Conservation (phyloP, 1,140 invertebrate species). For the Antheraea pernyi region DNA sequence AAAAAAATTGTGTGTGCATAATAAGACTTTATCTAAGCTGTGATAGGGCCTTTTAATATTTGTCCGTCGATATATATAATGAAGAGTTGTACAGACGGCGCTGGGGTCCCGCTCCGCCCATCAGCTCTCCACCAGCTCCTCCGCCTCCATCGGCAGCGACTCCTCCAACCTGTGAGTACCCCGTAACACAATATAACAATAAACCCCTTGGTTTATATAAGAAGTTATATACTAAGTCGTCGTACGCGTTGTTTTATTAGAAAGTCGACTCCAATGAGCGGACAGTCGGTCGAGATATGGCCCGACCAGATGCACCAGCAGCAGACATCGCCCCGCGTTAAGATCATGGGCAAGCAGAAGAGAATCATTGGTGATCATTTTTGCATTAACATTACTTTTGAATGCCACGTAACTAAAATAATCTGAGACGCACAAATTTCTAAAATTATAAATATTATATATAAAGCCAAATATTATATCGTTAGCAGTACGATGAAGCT, state of each 20-base stretch:
- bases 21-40: too few species aligned
- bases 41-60: too few species aligned
- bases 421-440: too few species aligned
- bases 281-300: conserved; percentile 71
- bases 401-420: too few species aligned
- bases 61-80: neutral
- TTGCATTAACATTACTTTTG: too few species aligned
- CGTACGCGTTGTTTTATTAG: too few species aligned
- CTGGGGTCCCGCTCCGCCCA: conserved; percentile 51
- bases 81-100: conserved; percentile 27
- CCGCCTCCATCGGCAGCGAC: conserved; percentile 68
- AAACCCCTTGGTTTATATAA: too few species aligned
- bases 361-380: conserved; percentile 48
- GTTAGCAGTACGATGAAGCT: too few species aligned
- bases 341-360: conserved; percentile 66
- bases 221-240: too few species aligned
- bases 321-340: conserved; percentile 48
- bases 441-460: too few species aligned
- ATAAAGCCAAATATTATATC: too few species aligned
- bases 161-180: conserved; percentile 66
- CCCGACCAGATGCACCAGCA: conserved; percentile 37
- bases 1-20: too few species aligned
- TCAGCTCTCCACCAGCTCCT: conserved; percentile 67
- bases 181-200: conserved; percentile 47
- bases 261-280: conserved; percentile 38